These are phyloP conservation scores for Uropsilus gracilis DNA, from an alignment of 2,113 vertebrate genomes.

Conservation along the genomic window DNA sequence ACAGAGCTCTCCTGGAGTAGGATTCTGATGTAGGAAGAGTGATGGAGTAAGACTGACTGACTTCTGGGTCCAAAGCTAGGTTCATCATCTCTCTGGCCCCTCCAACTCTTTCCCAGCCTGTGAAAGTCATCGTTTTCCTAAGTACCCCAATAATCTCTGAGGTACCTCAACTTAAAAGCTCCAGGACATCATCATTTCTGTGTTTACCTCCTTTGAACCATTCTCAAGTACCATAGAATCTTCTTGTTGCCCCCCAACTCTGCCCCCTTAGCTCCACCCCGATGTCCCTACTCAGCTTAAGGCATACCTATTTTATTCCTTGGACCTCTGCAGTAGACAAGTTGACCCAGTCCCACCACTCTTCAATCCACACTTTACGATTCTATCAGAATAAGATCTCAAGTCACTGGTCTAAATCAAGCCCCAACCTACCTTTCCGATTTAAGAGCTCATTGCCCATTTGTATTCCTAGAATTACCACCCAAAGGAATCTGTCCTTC, in stretches of 20 bases:
- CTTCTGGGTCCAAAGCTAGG: background rate
- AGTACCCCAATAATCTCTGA: background rate
- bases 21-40: background rate
- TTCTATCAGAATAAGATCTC: background rate
- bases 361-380: background rate
- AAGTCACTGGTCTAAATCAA: background rate
- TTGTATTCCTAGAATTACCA: background rate
- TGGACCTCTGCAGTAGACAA: fast-evolving
- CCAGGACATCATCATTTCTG: background rate
- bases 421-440: background rate
- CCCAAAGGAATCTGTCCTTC: background rate
- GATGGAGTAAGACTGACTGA: background rate
- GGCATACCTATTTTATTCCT: background rate
- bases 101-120: background rate
- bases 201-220: background rate
- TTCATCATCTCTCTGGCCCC: background rate
- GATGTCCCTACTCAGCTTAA: background rate
- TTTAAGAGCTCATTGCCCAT: background rate
- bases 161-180: background rate
- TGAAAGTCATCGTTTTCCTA: background rate
- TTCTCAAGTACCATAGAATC: background rate
- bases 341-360: background rate
- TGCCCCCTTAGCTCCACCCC: background rate
- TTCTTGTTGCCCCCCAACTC: background rate
- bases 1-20: background rate